Evolutionary conservation across 2,888 invertebrate genomes (phyloP).

Genomic region (Chrysolina americana): DNA sequence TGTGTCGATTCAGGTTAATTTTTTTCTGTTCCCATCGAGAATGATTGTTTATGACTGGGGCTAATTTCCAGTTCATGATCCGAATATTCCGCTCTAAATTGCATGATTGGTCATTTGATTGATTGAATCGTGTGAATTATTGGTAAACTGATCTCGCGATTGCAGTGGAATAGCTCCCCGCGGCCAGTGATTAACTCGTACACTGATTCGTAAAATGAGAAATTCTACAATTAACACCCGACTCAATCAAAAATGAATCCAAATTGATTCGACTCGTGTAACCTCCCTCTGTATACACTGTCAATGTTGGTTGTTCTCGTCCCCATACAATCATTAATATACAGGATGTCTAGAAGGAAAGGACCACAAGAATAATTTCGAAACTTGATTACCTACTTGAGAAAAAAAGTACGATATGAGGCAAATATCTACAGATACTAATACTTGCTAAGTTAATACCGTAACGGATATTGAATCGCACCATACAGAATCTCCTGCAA

Average conservation of each 20-base stretch:
- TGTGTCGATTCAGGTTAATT: background rate
- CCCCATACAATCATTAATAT: background rate
- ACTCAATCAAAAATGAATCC: constrained; percentile 42
- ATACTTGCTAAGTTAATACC: too few species aligned
- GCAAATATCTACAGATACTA: too few species aligned
- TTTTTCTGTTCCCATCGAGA: constrained; percentile 9
- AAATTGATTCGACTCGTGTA: constrained; percentile 27
- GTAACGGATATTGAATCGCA: too few species aligned
- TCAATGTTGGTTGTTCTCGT: background rate
- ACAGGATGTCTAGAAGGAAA: too few species aligned
- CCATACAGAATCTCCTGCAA: too few species aligned
- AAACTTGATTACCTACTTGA: too few species aligned
- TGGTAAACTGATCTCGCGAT: constrained; percentile 61
- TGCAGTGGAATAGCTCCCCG: constrained; percentile 58
- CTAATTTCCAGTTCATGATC: constrained; percentile 39
- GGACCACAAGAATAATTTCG: too few species aligned
- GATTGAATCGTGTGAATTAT: constrained; percentile 62
- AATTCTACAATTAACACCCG: constrained; percentile 64
- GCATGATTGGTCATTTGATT: constrained; percentile 56
- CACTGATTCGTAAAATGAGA: constrained; percentile 69
- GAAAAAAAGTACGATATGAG: too few species aligned
- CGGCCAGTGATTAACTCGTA: constrained; percentile 66
- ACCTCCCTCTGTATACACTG: background rate
- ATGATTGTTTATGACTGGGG: constrained; percentile 39
- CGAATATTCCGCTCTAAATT: constrained; percentile 46